A percentile compares a stretch with the other conserved stretches of the same genome.
phyloP scores from a whole-genome alignment of 1,140 invertebrate genomes.

The Nebria ingens region DNA sequence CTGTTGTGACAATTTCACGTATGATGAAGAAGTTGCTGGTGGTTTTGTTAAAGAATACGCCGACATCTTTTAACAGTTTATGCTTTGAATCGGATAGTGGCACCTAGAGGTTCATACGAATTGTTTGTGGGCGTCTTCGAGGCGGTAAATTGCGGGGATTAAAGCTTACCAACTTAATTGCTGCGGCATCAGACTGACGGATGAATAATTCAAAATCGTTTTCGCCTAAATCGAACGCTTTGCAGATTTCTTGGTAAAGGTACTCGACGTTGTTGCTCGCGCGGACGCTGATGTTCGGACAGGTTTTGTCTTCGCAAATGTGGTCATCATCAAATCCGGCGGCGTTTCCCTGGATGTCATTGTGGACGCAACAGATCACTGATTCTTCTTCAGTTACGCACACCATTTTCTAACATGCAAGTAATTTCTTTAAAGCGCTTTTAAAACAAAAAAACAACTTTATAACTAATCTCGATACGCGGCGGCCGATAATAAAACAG shows the following conservation, averaged over 20 bases:
- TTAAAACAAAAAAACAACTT: too few relatives aligned
- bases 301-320: neutral
- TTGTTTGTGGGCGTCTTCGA: too few relatives aligned
- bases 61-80: conserved; percentile 35
- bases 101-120: conserved; percentile 29
- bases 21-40: conserved; percentile 29
- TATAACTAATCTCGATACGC: too few relatives aligned
- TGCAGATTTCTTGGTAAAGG: neutral
- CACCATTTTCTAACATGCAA: conserved; percentile 7
- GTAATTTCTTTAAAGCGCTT: too few relatives aligned
- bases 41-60: conserved; percentile 31
- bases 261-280: neutral
- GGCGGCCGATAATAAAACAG: too few relatives aligned
- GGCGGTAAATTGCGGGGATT: too few relatives aligned
- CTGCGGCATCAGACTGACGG: too few relatives aligned
- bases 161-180: too few relatives aligned
- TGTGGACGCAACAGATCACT: neutral
- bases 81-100: conserved; percentile 32
- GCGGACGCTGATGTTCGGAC: neutral
- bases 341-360: neutral
- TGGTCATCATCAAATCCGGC: neutral
- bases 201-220: neutral
- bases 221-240: neutral
- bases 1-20: conserved; percentile 23
- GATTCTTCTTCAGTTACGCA: neutral